phyloP scores from a whole-genome alignment of 1,140 invertebrate genomes.

The Platyscapa corneri region DNA sequence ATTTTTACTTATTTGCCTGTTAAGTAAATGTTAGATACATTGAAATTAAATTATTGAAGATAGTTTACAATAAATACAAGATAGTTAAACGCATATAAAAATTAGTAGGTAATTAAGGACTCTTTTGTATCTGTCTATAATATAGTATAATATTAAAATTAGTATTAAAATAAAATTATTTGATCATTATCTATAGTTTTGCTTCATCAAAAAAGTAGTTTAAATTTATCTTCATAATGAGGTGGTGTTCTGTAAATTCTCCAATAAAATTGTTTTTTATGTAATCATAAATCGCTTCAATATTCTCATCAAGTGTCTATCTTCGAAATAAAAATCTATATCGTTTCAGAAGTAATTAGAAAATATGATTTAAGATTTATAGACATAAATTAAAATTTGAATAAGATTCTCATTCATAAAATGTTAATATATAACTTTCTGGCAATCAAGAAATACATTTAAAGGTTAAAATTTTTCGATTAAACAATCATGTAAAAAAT shows the following conservation, averaged over 20 bases:
- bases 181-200: not conserved
- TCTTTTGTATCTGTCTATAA: not conserved
- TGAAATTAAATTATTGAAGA: not conserved
- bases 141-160: too few species aligned
- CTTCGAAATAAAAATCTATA: not conserved
- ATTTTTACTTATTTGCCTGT: not conserved
- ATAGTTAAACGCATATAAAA: not conserved
- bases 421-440: not conserved
- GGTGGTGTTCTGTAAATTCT: not conserved
- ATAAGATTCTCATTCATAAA: not conserved
- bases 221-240: constrained; percentile 1
- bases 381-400: not conserved
- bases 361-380: not conserved
- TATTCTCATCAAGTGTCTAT: not conserved
- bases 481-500: constrained; percentile 11
- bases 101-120: not conserved
- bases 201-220: not conserved
- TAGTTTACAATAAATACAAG: not conserved
- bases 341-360: not conserved
- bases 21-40: not conserved
- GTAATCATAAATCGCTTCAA: too few species aligned
- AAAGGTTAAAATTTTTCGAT: not conserved
- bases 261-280: constrained; percentile 18
- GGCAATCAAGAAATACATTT: not conserved
- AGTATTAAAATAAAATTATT: too few species aligned